Evolutionary conservation across 1,140 invertebrate species (phyloP).

Genomic region (Hycleus cichorii): DNA sequence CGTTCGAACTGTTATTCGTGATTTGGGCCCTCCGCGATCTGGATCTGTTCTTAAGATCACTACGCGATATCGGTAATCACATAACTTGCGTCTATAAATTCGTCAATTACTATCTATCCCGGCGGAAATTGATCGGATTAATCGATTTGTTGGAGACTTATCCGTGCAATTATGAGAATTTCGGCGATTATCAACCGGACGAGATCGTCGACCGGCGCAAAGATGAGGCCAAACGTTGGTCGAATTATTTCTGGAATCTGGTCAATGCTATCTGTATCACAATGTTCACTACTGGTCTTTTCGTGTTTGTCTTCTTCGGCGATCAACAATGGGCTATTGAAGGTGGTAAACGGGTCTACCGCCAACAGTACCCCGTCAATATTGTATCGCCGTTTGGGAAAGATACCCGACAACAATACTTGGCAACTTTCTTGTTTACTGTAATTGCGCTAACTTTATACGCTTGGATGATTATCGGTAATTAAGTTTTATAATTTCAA

Average conservation of each 20-base stretch:
- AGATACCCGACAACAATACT: background rate
- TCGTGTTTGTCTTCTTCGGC: background rate
- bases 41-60: background rate
- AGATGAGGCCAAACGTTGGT: background rate
- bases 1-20: too few relatives aligned
- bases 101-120: background rate
- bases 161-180: background rate
- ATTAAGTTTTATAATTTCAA: background rate
- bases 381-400: slow-evolving; percentile 6
- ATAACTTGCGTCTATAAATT: background rate
- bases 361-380: slow-evolving; percentile 1
- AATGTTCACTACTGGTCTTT: slow-evolving; percentile 1
- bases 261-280: slow-evolving; percentile 2
- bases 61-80: slow-evolving; percentile 8
- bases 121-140: background rate
- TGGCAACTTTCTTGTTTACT: slow-evolving; percentile 1
- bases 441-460: background rate
- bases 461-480: slow-evolving; percentile 6
- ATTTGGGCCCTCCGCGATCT: too few relatives aligned
- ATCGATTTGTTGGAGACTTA: background rate
- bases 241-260: slow-evolving; percentile 1
- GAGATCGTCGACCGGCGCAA: background rate
- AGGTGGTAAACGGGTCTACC: background rate
- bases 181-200: background rate
- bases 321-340: slow-evolving; percentile 1